Percentiles rank a stretch among this genome's conserved stretches.
Conservation (phyloP, 1,140 invertebrate genomes). For the Rhopalosiphum padi region DNA sequence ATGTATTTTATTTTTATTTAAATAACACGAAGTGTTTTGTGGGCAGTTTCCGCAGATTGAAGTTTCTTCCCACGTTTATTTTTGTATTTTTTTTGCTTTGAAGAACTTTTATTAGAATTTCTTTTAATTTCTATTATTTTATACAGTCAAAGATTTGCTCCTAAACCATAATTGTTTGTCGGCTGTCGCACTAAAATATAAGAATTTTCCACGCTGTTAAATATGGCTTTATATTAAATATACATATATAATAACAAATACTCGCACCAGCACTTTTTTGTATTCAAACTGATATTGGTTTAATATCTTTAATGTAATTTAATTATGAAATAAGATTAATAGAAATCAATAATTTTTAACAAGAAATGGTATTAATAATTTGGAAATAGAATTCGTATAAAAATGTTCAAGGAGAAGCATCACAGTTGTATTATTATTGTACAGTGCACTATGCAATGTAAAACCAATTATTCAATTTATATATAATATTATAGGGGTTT, state of each 20-base stretch:
- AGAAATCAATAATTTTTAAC: background rate
- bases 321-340: background rate
- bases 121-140: background rate
- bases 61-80: background rate
- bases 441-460: background rate
- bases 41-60: background rate
- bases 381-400: background rate
- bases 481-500: background rate
- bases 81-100: background rate
- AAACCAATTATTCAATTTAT: background rate
- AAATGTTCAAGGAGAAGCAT: background rate
- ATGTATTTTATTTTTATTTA: background rate
- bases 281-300: background rate
- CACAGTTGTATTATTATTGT: background rate
- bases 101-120: background rate
- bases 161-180: background rate
- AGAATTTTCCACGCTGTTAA: background rate
- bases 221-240: background rate
- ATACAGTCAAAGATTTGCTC: background rate
- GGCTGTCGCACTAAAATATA: background rate
- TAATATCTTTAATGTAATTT: background rate
- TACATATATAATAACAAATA: background rate
- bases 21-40: background rate
- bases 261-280: background rate
- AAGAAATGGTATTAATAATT: background rate